Conservation (phyloP, 1,140 invertebrate genomes). For the Chironomus tepperi region DNA sequence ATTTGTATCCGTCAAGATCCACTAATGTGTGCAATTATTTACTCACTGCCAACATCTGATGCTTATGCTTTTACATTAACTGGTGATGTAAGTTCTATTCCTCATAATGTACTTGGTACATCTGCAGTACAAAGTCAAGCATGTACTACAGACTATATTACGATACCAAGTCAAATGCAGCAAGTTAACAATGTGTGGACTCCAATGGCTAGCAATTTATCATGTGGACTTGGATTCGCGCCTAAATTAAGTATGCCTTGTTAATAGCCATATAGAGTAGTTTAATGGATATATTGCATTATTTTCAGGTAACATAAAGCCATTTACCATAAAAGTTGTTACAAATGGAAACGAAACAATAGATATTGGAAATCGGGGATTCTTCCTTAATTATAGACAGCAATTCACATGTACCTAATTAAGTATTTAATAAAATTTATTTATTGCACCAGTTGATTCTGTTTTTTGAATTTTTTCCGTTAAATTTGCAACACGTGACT, state of each 20-base stretch:
- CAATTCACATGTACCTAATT: conserved; percentile 50
- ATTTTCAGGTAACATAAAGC: conserved; percentile 50
- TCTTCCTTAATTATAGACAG: conserved; percentile 54
- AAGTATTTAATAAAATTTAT: no score
- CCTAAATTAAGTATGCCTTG: conserved; percentile 48
- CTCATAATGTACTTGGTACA: conserved; percentile 46
- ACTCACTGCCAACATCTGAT: conserved; percentile 43
- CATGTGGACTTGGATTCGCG: conserved; percentile 61
- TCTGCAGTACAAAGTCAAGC: conserved; percentile 44
- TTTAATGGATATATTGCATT: no score
- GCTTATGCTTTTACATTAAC: conserved; percentile 59
- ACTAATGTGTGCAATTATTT: conserved; percentile 59
- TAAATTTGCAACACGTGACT: no score
- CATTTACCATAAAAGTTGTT: conserved; percentile 63
- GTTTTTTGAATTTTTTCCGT: no score
- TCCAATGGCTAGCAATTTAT: conserved; percentile 48
- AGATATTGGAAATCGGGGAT: conserved; percentile 63
- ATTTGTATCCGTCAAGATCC: conserved; percentile 54
- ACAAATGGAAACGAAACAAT: conserved; percentile 51
- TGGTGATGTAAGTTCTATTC: conserved; percentile 51
- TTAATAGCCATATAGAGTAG: background rate
- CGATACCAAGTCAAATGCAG: conserved; percentile 57
- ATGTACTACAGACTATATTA: conserved; percentile 62
- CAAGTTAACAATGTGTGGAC: conserved; percentile 37
- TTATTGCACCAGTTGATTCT: no score